Percentiles rank a stretch among this genome's conserved stretches.
These are phyloP conservation scores for Oostethus manadensis DNA, from an alignment of 2,113 vertebrate genomes.

Conservation along the genomic window DNA sequence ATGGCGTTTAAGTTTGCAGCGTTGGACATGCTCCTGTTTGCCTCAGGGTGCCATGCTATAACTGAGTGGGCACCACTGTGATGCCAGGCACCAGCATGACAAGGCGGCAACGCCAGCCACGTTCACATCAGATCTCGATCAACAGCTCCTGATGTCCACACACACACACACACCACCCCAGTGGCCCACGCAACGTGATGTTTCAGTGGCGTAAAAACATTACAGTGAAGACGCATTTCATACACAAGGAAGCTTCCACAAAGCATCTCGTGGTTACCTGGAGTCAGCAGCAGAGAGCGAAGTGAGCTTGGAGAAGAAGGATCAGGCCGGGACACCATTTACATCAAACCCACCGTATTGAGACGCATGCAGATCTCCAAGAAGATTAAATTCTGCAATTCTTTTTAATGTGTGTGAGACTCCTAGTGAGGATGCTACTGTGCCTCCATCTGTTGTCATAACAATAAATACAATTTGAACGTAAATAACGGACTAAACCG, in stretches of 20 bases:
- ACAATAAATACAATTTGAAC: too few species aligned
- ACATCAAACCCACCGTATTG: not conserved
- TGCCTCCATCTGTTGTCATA: too few species aligned
- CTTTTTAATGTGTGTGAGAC: too few species aligned
- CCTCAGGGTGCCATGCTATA: slow-evolving; percentile 2
- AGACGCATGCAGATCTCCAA: not conserved
- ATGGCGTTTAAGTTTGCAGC: too few species aligned
- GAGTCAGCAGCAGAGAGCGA: slow-evolving; percentile 18
- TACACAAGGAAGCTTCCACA: slow-evolving; percentile 29
- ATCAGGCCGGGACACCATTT: slow-evolving; percentile 6
- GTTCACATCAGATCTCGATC: slow-evolving; percentile 40
- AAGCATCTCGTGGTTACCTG: slow-evolving; percentile 45
- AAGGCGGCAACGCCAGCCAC: slow-evolving; percentile 26
- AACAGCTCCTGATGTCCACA: slow-evolving; percentile 30
- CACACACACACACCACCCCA: slow-evolving; percentile 3
- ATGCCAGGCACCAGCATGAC: slow-evolving; percentile 26
- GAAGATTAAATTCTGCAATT: not conserved
- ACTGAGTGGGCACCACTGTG: slow-evolving; percentile 2
- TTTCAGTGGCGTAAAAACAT: slow-evolving; percentile 1
- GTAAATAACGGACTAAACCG: too few species aligned
- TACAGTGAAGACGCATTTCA: slow-evolving; percentile 18
- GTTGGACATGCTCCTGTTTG: too few species aligned
- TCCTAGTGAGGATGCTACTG: too few species aligned
- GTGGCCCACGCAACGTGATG: not conserved
- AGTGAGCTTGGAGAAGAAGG: not conserved